Evolutionary conservation across 2,113 vertebrate genomes (phyloP).

Genomic region (Notechis scutatus): DNA sequence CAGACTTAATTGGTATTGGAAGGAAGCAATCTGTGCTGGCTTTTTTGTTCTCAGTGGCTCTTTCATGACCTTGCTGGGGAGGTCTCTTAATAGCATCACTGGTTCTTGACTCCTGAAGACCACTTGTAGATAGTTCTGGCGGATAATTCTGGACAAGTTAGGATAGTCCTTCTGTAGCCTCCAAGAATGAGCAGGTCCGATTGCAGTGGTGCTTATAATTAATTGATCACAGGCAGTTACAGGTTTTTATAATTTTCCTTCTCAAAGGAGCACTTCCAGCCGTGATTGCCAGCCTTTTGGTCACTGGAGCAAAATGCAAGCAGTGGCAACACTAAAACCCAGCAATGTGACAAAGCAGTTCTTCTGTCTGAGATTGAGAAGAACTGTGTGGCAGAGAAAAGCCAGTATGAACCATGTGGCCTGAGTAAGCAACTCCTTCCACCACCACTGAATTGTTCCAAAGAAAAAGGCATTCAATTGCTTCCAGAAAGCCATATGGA

Average conservation of each 20-base stretch:
- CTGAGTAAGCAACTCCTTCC: background rate
- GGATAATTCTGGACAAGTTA: background rate
- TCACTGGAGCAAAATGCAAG: background rate
- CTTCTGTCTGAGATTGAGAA: background rate
- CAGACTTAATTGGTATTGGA: background rate
- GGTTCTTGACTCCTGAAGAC: background rate
- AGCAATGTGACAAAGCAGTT: background rate
- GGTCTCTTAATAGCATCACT: background rate
- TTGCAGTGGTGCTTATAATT: too few relatives aligned
- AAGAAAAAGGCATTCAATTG: background rate
- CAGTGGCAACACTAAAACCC: background rate
- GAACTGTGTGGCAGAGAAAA: background rate
- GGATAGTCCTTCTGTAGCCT: background rate
- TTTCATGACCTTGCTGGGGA: background rate
- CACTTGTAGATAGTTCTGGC: background rate
- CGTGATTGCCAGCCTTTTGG: background rate
- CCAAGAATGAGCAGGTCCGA: background rate
- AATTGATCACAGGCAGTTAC: too few relatives aligned
- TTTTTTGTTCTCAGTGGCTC: background rate
- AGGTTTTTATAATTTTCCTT: background rate
- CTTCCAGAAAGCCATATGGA: background rate
- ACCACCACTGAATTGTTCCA: background rate
- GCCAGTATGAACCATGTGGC: background rate
- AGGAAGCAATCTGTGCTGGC: background rate
- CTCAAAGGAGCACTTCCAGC: background rate